Conservation (phyloP, 2,797 vertebrate genomes). For the Vireo griseus region DNA sequence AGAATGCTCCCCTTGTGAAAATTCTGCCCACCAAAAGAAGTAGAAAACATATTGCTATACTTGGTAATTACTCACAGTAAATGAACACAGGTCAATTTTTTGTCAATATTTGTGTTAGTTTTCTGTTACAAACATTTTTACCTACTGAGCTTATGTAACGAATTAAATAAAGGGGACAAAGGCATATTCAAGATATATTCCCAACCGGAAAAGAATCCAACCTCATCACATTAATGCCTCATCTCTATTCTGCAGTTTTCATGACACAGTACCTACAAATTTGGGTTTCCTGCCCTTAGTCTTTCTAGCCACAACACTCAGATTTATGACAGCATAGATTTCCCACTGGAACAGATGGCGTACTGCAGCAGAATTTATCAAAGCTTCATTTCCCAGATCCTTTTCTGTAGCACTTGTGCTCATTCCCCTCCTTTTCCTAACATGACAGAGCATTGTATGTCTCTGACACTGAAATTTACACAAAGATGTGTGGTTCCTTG, state of each 20-base stretch:
- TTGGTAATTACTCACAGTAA: not conserved
- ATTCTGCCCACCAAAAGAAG: not conserved
- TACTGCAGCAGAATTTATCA: conserved; percentile 24
- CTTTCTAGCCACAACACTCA: conserved; percentile 37
- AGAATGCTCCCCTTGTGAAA: not conserved
- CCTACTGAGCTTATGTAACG: not conserved
- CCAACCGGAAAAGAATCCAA: not conserved
- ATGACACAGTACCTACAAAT: not conserved
- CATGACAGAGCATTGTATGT: not conserved
- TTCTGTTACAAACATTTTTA: not conserved
- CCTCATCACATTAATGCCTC: not conserved
- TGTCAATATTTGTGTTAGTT: not conserved
- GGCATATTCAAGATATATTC: not conserved
- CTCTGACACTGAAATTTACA: conserved; percentile 20
- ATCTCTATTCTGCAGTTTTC: not conserved
- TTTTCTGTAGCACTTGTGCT: not conserved
- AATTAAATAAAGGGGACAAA: not conserved
- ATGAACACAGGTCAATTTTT: not conserved
- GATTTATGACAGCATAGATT: conserved; percentile 9
- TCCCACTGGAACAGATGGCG: conserved; percentile 23
- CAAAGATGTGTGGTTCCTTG: not conserved
- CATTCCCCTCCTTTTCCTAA: not conserved
- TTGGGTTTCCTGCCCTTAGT: not conserved
- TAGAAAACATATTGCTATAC: not conserved
- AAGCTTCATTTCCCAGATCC: not conserved